Evolutionary conservation across 2,797 vertebrate genomes (phyloP).

Genomic region (Scomberomorus guttatus): DNA sequence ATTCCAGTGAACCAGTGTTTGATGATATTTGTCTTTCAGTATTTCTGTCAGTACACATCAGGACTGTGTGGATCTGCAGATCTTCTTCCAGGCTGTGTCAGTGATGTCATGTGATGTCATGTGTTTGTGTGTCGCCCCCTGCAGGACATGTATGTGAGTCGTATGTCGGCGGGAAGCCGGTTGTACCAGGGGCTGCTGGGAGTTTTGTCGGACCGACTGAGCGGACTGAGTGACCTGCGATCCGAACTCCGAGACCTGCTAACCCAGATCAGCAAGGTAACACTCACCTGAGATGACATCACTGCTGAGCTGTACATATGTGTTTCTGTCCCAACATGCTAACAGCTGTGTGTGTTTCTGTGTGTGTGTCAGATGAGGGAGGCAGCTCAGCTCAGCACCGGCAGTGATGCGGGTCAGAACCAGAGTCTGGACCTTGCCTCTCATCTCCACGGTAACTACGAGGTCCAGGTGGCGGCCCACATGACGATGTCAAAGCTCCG

Average conservation of each 20-base stretch:
- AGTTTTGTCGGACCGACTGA: constrained; percentile 56
- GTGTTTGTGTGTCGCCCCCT: constrained; percentile 26
- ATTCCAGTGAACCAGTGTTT: too few relatives aligned
- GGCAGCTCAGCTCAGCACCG: background rate
- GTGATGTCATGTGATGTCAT: background rate
- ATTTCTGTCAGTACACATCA: too few relatives aligned
- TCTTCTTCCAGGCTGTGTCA: too few relatives aligned
- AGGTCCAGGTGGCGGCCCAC: constrained; percentile 68
- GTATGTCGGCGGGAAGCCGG: constrained; percentile 79
- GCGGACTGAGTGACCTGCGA: constrained; percentile 52
- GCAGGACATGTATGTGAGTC: constrained; percentile 85
- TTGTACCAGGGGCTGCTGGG: constrained; percentile 84
- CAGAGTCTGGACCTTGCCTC: constrained; percentile 27
- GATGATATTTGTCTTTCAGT: too few relatives aligned
- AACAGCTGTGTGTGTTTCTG: background rate
- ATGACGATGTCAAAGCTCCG: constrained; percentile 74
- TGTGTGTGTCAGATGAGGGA: constrained; percentile 66
- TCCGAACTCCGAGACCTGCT: constrained; percentile 87
- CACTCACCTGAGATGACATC: background rate
- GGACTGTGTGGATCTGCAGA: too few relatives aligned
- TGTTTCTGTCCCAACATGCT: background rate
- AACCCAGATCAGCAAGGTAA: constrained; percentile 74
- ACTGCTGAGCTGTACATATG: background rate
- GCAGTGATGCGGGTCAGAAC: background rate
- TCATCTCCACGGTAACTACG: constrained; percentile 55